A percentile compares a stretch with the other conserved stretches of the same genome.
Conservation (phyloP, 2,113 vertebrate genomes). For the Notiomystis cincta region DNA sequence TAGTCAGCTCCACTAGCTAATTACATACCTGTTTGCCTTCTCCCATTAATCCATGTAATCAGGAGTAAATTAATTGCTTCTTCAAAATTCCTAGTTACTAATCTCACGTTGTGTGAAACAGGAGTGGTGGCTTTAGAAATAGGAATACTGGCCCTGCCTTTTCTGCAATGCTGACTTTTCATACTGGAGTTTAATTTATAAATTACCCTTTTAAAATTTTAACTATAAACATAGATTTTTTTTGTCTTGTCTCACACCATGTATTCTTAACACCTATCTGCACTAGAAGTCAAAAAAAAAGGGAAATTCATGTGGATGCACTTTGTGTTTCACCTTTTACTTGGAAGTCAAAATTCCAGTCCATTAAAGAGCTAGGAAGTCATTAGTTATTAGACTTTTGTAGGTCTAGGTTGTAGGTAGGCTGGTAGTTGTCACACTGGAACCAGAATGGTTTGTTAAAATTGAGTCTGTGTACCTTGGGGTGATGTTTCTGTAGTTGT, state of each 20-base stretch:
- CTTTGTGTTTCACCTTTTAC: background rate
- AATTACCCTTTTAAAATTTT: background rate
- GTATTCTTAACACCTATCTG: background rate
- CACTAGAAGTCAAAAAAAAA: background rate
- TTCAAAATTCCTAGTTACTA: background rate
- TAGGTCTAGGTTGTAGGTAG: background rate
- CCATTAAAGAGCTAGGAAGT: background rate
- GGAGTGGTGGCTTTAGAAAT: background rate
- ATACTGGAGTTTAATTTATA: background rate
- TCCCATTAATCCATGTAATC: background rate
- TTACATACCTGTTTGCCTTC: background rate
- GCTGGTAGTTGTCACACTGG: background rate
- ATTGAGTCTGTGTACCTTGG: background rate
- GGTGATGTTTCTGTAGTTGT: background rate
- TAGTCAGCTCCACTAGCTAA: background rate
- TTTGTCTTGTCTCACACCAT: background rate
- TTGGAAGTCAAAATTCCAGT: background rate
- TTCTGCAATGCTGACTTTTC: background rate
- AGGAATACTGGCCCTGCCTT: background rate
- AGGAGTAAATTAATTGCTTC: background rate
- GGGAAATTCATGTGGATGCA: background rate
- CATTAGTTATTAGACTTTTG: background rate
- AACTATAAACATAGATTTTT: background rate
- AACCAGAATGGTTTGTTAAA: background rate
- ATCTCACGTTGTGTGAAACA: background rate